A percentile compares a stretch with the other conserved stretches of the same genome.
These are phyloP conservation scores for Dicranocentrus wangi DNA, from an alignment of 2,888 invertebrate species.

Conservation along the genomic window DNA sequence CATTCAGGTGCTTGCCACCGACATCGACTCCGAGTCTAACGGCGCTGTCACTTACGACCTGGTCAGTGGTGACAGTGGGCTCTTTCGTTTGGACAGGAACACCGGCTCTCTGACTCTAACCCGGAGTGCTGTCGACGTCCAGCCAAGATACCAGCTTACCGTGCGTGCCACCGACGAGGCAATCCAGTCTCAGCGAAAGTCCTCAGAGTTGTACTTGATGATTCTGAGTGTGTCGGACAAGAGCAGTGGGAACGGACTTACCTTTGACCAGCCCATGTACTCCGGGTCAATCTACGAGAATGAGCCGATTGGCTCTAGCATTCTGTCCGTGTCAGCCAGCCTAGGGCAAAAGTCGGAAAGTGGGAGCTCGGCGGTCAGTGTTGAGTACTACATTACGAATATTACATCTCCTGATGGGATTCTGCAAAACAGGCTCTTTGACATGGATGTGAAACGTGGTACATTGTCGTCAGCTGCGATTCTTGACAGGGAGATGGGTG, in stretches of 20 bases:
- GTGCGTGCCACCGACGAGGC: conserved; percentile 94
- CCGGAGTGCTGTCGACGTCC: conserved; percentile 79
- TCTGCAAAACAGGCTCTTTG: conserved; percentile 91
- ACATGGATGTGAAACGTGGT: conserved; percentile 91
- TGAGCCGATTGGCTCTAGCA: conserved; percentile 88
- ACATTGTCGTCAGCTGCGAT: conserved; percentile 89
- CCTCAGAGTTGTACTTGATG: conserved; percentile 89
- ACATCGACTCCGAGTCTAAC: conserved; percentile 92
- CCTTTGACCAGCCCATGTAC: conserved; percentile 79
- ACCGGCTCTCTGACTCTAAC: conserved; percentile 84
- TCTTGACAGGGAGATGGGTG: conserved; percentile 88
- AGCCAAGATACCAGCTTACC: conserved; percentile 86
- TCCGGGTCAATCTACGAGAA: conserved; percentile 91
- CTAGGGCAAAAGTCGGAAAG: conserved; percentile 74
- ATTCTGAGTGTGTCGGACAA: conserved; percentile 81
- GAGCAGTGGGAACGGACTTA: conserved; percentile 76
- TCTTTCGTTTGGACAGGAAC: conserved; percentile 87
- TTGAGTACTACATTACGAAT: conserved; percentile 91
- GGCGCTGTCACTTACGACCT: conserved; percentile 93
- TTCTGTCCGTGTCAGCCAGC: conserved; percentile 86
- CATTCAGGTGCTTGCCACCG: conserved; percentile 87
- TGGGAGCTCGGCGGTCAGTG: conserved; percentile 76
- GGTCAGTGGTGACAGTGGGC: conserved; percentile 81
- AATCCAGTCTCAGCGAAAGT: conserved; percentile 89
- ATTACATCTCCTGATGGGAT: conserved; percentile 79